Percentiles rank a stretch among this genome's conserved stretches.
Conservation (phyloP, 2,113 vertebrate species). For the Puffinus mauretanicus region DNA sequence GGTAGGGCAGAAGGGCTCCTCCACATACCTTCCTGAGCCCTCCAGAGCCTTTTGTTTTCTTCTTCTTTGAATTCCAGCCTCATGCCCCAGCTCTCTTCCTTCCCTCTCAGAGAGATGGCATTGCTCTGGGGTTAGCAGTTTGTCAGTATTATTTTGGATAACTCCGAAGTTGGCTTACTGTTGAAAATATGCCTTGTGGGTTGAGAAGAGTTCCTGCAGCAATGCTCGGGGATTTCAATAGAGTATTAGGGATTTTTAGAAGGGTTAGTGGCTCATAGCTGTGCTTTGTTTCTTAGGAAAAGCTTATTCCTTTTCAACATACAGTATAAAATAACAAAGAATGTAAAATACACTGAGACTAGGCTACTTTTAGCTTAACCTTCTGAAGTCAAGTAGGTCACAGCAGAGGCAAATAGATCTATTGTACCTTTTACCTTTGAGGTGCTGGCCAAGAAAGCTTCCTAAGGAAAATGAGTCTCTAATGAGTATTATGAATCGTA, state of each 20-base stretch:
- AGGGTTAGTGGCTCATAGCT: conserved; percentile 59
- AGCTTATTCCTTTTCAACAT: conserved; percentile 58
- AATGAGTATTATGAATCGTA: conserved; percentile 52
- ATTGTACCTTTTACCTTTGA: conserved; percentile 57
- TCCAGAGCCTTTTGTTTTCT: conserved; percentile 52
- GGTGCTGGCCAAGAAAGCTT: conserved; percentile 52
- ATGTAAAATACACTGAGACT: conserved; percentile 44
- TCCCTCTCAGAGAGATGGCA: not conserved
- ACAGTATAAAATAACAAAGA: conserved; percentile 55
- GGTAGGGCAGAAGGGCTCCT: conserved; percentile 35
- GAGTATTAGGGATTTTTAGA: conserved; percentile 56
- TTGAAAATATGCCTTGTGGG: conserved; percentile 46
- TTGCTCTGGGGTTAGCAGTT: conserved; percentile 33
- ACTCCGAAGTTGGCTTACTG: not conserved
- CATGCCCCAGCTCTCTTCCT: not conserved
- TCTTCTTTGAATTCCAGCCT: conserved; percentile 32
- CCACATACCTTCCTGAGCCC: conserved; percentile 25
- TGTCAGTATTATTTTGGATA: conserved; percentile 50
- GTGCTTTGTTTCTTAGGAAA: conserved; percentile 60
- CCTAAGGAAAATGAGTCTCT: conserved; percentile 52
- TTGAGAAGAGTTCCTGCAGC: conserved; percentile 59
- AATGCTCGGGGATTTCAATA: conserved; percentile 35
- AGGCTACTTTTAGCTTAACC: conserved; percentile 61
- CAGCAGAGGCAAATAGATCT: conserved; percentile 46
- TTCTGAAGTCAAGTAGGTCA: conserved; percentile 60